phyloP scores from a whole-genome alignment of 2,113 vertebrate genomes.

The Morone chrysops region DNA sequence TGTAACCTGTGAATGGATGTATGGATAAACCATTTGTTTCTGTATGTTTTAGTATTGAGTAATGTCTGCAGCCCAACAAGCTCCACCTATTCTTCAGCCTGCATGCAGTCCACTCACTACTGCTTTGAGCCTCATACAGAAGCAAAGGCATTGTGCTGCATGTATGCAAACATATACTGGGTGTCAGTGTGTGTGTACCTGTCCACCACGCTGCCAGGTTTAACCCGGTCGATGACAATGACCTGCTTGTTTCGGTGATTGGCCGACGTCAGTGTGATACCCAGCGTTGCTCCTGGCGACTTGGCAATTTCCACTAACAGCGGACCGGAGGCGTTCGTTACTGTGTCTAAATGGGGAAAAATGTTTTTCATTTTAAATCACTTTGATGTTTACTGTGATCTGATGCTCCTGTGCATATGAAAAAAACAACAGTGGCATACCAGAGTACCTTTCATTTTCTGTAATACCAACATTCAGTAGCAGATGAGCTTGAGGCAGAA shows the following conservation, averaged over 20 bases:
- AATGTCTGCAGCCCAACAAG: not conserved
- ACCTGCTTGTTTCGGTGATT: conserved; percentile 92
- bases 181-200: conserved; percentile 83
- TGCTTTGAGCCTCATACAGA: not conserved
- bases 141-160: too few species aligned
- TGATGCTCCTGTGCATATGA: not conserved
- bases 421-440: not conserved
- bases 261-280: conserved; percentile 89
- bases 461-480: not conserved
- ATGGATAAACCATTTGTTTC: not conserved
- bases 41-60: not conserved
- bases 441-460: not conserved
- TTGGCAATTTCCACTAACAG: conserved; percentile 95
- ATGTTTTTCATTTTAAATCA: not conserved
- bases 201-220: conserved; percentile 95
- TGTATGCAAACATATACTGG: not conserved
- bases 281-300: conserved; percentile 89
- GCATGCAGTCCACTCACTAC: not conserved
- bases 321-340: conserved; percentile 91
- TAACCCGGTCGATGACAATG: conserved; percentile 95
- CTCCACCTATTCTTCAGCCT: not conserved
- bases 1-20: too few species aligned
- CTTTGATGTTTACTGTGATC: not conserved
- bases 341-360: conserved; percentile 84
- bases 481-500: not conserved